phyloP scores from a whole-genome alignment of 2,888 invertebrate species.

The Parascotia fuliginaria region DNA sequence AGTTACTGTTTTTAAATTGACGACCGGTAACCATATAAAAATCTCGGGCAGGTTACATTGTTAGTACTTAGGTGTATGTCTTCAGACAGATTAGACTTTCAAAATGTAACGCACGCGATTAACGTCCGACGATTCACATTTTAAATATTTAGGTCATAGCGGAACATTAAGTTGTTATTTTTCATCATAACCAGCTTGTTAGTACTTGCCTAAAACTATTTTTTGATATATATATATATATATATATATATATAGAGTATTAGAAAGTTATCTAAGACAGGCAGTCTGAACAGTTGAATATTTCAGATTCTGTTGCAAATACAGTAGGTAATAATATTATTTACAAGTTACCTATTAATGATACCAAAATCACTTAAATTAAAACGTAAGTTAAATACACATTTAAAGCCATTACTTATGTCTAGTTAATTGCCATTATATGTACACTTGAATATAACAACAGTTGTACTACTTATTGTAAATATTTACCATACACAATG shows the following conservation, averaged over 20 bases:
- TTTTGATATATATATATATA: no score
- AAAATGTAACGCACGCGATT: conserved; percentile 44
- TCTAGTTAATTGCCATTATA: no score
- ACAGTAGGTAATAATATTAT: no score
- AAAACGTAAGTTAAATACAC: no score
- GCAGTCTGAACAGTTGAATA: no score
- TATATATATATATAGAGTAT: no score
- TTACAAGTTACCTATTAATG: no score
- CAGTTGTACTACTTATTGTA: neutral
- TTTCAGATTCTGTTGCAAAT: no score
- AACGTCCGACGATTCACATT: conserved; percentile 42
- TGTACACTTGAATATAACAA: no score
- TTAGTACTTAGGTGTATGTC: conserved; percentile 19
- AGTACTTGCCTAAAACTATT: neutral
- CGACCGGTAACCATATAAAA: conserved; percentile 5
- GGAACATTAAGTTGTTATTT: conserved; percentile 15
- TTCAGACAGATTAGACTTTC: conserved; percentile 38
- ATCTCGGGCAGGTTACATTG: conserved; percentile 18
- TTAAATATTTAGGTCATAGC: conserved; percentile 42
- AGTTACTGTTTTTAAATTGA: neutral
- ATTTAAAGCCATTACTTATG: no score
- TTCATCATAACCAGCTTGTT: neutral
- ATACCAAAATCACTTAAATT: no score
- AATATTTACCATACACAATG: neutral
- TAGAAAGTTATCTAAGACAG: no score